Evolutionary conservation across 2,888 invertebrate genomes (phyloP).

Genomic region (Dugesia japonica): DNA sequence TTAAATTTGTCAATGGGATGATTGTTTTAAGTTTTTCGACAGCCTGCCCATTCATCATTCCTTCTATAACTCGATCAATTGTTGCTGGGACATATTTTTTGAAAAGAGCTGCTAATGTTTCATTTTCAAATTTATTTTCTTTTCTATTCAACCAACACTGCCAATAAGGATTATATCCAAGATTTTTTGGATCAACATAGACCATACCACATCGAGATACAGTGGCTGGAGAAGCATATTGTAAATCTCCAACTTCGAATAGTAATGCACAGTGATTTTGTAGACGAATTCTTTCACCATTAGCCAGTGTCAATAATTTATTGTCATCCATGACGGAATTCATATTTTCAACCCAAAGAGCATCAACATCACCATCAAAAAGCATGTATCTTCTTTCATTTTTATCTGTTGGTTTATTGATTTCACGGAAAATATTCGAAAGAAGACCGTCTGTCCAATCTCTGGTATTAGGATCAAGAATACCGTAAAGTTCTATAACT

Average conservation of each 20-base stretch:
- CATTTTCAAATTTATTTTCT: constrained; percentile 46
- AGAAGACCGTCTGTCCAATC: constrained; percentile 83
- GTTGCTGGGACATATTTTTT: constrained; percentile 61
- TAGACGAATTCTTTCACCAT: constrained; percentile 70
- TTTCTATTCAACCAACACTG: constrained; percentile 57
- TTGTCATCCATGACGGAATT: constrained; percentile 93
- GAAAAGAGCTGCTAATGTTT: constrained; percentile 53
- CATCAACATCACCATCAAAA: constrained; percentile 83
- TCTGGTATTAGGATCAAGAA: constrained; percentile 65
- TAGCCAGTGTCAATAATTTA: constrained; percentile 69
- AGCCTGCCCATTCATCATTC: constrained; percentile 56
- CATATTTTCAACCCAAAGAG: constrained; percentile 88
- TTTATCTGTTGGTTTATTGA: constrained; percentile 60
- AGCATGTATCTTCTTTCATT: constrained; percentile 66
- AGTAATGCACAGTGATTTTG: constrained; percentile 65
- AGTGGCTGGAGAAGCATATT: constrained; percentile 77
- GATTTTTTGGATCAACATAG: constrained; percentile 74
- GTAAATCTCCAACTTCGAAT: constrained; percentile 74
- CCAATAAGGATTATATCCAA: constrained; percentile 73
- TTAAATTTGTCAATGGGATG: constrained; percentile 67
- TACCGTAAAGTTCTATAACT: constrained; percentile 72
- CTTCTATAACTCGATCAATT: constrained; percentile 60
- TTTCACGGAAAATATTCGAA: constrained; percentile 74
- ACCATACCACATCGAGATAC: constrained; percentile 84
- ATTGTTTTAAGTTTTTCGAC: constrained; percentile 61